phyloP scores from a whole-genome alignment of 2,113 vertebrate genomes.

The Cololabis saira region DNA sequence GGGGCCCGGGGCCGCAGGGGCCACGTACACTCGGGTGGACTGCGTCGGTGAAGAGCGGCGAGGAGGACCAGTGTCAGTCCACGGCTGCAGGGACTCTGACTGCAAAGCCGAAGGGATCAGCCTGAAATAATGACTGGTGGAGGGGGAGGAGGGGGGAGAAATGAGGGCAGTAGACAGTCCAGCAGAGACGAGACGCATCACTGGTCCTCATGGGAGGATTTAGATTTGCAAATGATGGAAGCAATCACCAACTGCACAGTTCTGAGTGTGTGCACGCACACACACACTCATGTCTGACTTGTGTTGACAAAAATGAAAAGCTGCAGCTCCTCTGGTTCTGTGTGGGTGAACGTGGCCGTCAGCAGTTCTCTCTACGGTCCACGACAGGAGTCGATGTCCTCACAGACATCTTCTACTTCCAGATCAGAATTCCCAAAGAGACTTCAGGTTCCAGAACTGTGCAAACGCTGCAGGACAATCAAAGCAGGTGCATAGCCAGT shows the following conservation, averaged over 20 bases:
- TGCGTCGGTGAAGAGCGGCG: neutral
- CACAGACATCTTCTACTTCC: no score
- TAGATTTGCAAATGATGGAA: conserved; percentile 29
- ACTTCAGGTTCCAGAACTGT: no score
- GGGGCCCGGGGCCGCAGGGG: conserved; percentile 10
- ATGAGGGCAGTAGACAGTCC: conserved; percentile 56
- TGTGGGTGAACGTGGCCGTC: no score
- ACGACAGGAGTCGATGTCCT: no score
- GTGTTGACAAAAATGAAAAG: no score
- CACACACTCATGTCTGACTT: no score
- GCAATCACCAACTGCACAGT: neutral
- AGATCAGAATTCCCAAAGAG: no score
- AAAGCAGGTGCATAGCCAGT: no score
- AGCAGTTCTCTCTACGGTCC: no score
- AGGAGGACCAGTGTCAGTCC: neutral
- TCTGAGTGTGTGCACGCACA: no score
- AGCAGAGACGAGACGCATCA: conserved; percentile 31
- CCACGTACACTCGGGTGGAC: neutral
- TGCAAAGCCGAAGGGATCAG: conserved; percentile 11
- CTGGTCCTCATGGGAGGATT: conserved; percentile 41
- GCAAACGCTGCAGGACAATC: no score
- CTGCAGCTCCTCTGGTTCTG: no score
- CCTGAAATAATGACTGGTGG: conserved; percentile 8
- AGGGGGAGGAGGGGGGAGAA: conserved; percentile 4
- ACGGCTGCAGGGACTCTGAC: conserved; percentile 28